phyloP scores from a whole-genome alignment of 92 coral and sea anemone species.

The Isaurus tuberculatus region DNA sequence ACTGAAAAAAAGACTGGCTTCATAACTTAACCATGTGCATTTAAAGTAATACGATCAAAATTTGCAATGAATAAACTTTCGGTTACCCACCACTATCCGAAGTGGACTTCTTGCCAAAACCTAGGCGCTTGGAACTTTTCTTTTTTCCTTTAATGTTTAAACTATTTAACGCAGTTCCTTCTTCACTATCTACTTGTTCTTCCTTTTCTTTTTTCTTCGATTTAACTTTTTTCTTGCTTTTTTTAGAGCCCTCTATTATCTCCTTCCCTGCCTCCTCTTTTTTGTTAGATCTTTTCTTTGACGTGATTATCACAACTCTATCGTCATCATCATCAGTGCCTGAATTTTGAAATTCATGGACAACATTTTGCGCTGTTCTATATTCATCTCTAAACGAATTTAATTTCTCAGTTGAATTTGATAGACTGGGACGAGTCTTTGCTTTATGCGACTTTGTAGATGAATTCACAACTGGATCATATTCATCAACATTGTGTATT shows the following conservation, averaged over 20 bases:
- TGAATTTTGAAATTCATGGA: conserved; percentile 1
- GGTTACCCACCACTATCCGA: conserved; percentile 15
- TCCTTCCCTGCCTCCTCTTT: neutral
- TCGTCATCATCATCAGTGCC: conserved; percentile 33
- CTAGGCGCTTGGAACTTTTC: conserved; percentile 1
- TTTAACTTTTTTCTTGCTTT: conserved; percentile 2
- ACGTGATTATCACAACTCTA: conserved; percentile 29
- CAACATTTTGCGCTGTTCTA: neutral
- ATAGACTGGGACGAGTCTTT: conserved; percentile 14
- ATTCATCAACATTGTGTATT: neutral
- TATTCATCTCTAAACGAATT: neutral
- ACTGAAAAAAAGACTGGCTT: neutral
- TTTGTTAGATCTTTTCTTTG: conserved; percentile 5
- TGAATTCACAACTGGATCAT: neutral
- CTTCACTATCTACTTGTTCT: conserved; percentile 5
- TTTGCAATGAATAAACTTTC: neutral
- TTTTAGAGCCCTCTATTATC: neutral
- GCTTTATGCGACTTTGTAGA: neutral
- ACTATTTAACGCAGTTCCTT: neutral
- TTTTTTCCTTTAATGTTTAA: neutral
- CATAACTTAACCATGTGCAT: neutral
- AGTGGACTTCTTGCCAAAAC: neutral
- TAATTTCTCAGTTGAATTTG: neutral
- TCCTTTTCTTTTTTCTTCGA: conserved; percentile 13
- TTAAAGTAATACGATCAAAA: neutral